phyloP scores from a whole-genome alignment of 1,140 invertebrate species.

The Pygmarrhopalites habei region DNA sequence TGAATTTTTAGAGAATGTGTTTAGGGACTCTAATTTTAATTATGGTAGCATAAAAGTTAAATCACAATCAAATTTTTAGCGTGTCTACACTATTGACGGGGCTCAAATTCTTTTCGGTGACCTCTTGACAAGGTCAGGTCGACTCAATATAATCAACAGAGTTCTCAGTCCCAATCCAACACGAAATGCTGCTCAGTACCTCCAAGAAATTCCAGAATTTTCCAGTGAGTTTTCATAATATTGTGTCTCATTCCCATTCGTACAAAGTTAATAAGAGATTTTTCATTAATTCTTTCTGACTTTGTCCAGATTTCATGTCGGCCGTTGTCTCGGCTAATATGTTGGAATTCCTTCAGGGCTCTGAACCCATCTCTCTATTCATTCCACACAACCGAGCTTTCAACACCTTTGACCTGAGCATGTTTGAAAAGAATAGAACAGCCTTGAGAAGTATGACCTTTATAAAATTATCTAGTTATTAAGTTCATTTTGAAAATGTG shows the following conservation, averaged over 20 bases:
- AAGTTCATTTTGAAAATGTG: background rate
- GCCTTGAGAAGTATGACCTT: constrained; percentile 9
- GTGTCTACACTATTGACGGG: constrained; percentile 27
- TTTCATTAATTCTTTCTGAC: constrained; percentile 3
- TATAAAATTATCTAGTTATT: background rate
- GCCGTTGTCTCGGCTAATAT: background rate
- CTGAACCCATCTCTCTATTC: constrained; percentile 26
- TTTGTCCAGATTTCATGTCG: constrained; percentile 16
- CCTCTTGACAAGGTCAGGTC: constrained; percentile 24
- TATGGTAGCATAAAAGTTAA: background rate
- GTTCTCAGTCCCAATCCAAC: constrained; percentile 29
- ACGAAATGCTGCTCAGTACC: constrained; percentile 19
- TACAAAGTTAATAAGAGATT: background rate
- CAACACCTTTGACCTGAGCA: background rate
- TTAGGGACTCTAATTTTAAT: background rate
- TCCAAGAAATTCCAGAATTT: constrained; percentile 29
- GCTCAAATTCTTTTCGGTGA: constrained; percentile 25
- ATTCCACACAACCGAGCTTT: constrained; percentile 20
- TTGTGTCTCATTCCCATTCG: background rate
- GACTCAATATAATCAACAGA: constrained; percentile 31
- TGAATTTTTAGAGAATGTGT: background rate
- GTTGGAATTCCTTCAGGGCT: constrained; percentile 3
- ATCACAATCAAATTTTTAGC: constrained; percentile 18
- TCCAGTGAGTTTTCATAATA: constrained; percentile 14
- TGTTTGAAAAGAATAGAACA: background rate